phyloP scores from a whole-genome alignment of 1,140 invertebrate species.

The Chlorops oryzae region DNA sequence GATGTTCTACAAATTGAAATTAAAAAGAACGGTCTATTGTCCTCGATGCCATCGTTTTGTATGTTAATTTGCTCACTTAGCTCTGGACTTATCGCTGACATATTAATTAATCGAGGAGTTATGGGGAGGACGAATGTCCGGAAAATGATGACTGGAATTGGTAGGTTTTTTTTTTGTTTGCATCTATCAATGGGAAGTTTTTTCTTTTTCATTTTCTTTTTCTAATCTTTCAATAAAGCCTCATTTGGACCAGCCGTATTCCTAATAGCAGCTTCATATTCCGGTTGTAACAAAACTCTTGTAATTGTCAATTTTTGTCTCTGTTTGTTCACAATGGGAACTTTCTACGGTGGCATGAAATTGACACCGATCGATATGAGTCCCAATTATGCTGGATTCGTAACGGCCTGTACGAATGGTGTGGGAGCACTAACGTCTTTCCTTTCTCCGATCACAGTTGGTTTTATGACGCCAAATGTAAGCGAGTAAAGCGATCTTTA shows the following conservation, averaged over 20 bases:
- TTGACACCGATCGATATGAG: conserved; percentile 74
- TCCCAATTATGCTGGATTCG: conserved; percentile 67
- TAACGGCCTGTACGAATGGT: conserved; percentile 75
- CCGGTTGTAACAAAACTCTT: conserved; percentile 54
- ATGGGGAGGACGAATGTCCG: conserved; percentile 10
- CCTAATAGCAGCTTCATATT: conserved; percentile 57
- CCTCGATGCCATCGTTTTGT: conserved; percentile 24
- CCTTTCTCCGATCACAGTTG: conserved; percentile 59
- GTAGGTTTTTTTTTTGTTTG: conserved; percentile 17
- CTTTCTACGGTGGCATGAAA: conserved; percentile 61
- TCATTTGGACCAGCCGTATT: too few species aligned
- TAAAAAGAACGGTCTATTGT: conserved; percentile 20
- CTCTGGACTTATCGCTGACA: conserved; percentile 21
- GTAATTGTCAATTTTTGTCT: conserved; percentile 59
- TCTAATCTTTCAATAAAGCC: conserved; percentile 52
- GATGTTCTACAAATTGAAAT: conserved; percentile 25
- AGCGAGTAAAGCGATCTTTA: conserved; percentile 29
- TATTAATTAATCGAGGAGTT: conserved; percentile 14
- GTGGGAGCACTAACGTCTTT: conserved; percentile 70
- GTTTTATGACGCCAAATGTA: conserved; percentile 62
- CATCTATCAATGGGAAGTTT: conserved; percentile 56
- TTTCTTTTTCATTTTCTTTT: conserved; percentile 23
- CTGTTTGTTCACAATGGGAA: conserved; percentile 56
- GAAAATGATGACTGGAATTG: conserved; percentile 18
- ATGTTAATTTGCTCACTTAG: conserved; percentile 23